These are phyloP conservation scores for Hoplodrina ambigua DNA, from an alignment of 2,888 invertebrate species.

Conservation along the genomic window DNA sequence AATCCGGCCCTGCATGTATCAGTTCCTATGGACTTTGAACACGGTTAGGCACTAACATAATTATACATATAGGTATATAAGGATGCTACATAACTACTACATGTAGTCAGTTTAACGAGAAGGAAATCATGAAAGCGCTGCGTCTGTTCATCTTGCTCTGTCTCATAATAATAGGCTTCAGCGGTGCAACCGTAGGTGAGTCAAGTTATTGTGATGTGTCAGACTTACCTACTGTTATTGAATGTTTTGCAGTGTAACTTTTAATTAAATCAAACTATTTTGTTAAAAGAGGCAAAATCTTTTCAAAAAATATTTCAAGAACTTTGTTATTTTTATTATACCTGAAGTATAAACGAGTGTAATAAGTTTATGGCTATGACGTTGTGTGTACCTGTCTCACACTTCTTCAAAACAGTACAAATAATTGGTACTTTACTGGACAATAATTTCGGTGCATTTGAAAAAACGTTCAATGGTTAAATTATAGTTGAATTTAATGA, in stretches of 20 bases:
- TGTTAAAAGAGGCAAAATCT: not conserved
- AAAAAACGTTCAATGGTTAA: no score
- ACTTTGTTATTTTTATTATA: no score
- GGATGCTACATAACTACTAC: slow-evolving; percentile 72
- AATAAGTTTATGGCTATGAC: no score
- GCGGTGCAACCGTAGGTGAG: slow-evolving; percentile 68
- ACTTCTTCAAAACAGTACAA: no score
- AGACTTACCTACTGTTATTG: slow-evolving; percentile 2
- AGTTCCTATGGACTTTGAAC: slow-evolving; percentile 62
- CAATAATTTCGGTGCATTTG: no score
- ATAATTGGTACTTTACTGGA: no score
- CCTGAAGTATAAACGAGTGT: no score
- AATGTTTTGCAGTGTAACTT: slow-evolving; percentile 16
- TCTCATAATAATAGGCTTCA: slow-evolving; percentile 64
- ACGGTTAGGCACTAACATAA: slow-evolving; percentile 69
- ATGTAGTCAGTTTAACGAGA: slow-evolving; percentile 72
- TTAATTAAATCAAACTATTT: not conserved
- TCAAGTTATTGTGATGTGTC: slow-evolving; percentile 28
- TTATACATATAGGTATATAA: slow-evolving; percentile 82
- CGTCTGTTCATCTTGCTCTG: slow-evolving; percentile 71
- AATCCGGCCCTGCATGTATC: no score
- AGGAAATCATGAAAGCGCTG: slow-evolving; percentile 77
- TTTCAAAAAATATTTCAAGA: no score
- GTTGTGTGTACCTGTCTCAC: no score
- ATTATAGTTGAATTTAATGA: no score